phyloP scores from a whole-genome alignment of 2,113 vertebrate genomes.

The Coptodon bakossiorum region DNA sequence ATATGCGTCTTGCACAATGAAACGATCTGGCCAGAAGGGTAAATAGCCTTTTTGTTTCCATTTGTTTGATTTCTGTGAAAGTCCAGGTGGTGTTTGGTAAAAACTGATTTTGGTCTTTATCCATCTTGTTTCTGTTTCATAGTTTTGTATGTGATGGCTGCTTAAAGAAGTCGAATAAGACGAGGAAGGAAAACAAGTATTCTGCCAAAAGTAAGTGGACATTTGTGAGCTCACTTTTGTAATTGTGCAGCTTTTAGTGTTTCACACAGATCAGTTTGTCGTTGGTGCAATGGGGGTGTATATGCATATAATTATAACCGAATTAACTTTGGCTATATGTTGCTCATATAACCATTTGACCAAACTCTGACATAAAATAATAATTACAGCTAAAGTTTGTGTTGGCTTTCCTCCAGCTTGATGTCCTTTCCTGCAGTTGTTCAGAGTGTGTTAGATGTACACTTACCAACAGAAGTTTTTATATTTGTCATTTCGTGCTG shows the following conservation, averaged over 20 bases:
- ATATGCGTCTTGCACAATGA: constrained; percentile 97
- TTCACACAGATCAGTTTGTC: neutral
- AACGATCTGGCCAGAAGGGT: constrained; percentile 94
- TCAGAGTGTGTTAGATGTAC: neutral
- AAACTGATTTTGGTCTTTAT: neutral
- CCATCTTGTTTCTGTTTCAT: neutral
- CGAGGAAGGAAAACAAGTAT: constrained; percentile 95
- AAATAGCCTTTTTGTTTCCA: constrained; percentile 25
- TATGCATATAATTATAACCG: accelerated
- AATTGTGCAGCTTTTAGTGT: neutral
- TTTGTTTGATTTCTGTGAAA: neutral
- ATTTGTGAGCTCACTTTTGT: neutral
- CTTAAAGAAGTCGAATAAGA: constrained; percentile 91
- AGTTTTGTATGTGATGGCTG: constrained; percentile 93
- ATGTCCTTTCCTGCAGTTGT: neutral
- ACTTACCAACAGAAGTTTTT: neutral
- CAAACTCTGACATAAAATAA: neutral
- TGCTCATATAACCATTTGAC: neutral
- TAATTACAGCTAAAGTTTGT: neutral
- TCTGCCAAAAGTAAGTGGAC: constrained; percentile 91
- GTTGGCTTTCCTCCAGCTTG: neutral
- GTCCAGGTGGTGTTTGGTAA: neutral
- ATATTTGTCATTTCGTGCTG: neutral
- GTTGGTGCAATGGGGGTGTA: neutral
- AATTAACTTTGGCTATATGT: neutral